Base-by-base conservation (phyloP, 2,113 vertebrate genomes). In the Xenopus laevis region DNA sequence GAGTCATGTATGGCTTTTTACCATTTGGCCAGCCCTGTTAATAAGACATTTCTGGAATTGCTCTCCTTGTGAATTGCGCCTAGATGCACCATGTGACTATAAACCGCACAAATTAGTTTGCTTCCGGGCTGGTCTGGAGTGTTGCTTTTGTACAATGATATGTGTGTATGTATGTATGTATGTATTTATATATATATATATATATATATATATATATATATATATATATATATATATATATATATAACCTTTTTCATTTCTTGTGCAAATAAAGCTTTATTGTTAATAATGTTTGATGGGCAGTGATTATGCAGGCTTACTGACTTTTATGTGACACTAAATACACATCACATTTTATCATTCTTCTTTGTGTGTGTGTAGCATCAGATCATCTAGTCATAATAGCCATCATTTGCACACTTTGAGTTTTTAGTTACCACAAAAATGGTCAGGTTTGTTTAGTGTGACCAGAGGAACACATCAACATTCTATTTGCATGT, bases 181-280 rank as follows among this genome's bases (percentile, higher is more conserved):
- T n/a, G n/a, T n/a, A n/a, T n/a, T n/a, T n/a, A n/a, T n/a, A n/a
- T n/a, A n/a, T n/a, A n/a, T n/a, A n/a, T n/a, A n/a, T n/a, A n/a
- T n/a, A n/a, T n/a, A n/a, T n/a, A n/a, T n/a, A n/a, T n/a, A n/a
- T n/a, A n/a, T n/a, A n/a, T n/a, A n/a, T n/a, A n/a, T n/a, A n/a
- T n/a, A n/a, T n/a, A n/a, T n/a, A n/a, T n/a, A n/a, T n/a, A 33
- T 33, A 33, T 33, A 33, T 84, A 13, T 83, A 82, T 15, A 52
- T 53, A 50, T 65, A 50, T 50, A 50, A 15, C 27, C 17, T 69
- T 71, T 65, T 53, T 64, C 62, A 45, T 72, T 72, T 65, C 9
- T 55, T 80, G 81, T 86, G 83, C 84, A 78, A 86, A 86, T 84
- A 86, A 86, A 86, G 80, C 74, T 86, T 83, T 83, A 81, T 55